A percentile compares a stretch with the other conserved stretches of the same genome.
phyloP scores from a whole-genome alignment of 2,888 invertebrate species.

The Drosophila prostipennis region DNA sequence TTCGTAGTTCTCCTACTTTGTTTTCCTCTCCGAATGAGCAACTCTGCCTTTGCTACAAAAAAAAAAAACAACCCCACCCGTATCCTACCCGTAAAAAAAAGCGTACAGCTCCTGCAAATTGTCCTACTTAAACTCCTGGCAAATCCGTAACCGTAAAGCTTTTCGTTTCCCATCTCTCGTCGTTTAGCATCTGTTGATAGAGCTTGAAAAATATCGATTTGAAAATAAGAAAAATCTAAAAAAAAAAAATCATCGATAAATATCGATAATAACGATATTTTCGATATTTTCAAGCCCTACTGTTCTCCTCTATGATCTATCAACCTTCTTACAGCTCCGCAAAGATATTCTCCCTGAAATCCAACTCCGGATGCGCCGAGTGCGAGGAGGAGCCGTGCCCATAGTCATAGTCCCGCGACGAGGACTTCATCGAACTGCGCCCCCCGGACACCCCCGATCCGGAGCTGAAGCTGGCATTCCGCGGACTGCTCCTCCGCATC shows the following conservation, averaged over 20 bases:
- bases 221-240: no score
- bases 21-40: slow-evolving; percentile 8
- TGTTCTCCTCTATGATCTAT: no score
- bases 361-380: slow-evolving; percentile 82
- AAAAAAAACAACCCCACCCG: background rate
- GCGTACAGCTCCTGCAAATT: slow-evolving; percentile 9
- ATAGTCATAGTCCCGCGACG: slow-evolving; percentile 82
- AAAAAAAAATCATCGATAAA: no score
- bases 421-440: slow-evolving; percentile 81
- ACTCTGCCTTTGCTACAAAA: slow-evolving; percentile 8
- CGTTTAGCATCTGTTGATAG: no score
- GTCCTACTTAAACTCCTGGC: slow-evolving; percentile 17
- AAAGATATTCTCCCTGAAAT: slow-evolving; percentile 84
- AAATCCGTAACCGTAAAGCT: slow-evolving; percentile 41
- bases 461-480: slow-evolving; percentile 80
- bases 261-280: no score
- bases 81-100: slow-evolving; percentile 19
- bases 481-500: slow-evolving; percentile 80
- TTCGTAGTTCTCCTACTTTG: background rate
- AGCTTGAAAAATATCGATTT: no score
- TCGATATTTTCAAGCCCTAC: no score
- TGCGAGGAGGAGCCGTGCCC: slow-evolving; percentile 80
- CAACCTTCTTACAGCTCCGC: slow-evolving; percentile 79
- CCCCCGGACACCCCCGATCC: slow-evolving; percentile 66
- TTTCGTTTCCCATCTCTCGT: slow-evolving; percentile 31